Evolutionary conservation across 2,797 vertebrate genomes (phyloP).

Genomic region (Acrocephalus scirpaceus): DNA sequence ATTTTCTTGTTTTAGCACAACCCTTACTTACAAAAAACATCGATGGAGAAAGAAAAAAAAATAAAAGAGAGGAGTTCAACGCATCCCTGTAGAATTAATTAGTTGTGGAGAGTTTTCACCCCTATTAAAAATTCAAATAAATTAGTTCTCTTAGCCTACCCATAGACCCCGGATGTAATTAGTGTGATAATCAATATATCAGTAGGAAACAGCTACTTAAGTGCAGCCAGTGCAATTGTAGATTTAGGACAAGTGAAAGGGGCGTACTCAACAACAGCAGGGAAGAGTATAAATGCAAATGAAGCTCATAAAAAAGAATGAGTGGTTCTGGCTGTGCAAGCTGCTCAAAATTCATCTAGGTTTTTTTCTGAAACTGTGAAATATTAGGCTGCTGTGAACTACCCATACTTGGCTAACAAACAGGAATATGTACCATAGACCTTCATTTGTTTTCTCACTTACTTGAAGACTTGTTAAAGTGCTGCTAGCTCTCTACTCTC

Average conservation of each 20-base stretch:
- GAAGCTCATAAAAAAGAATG: conserved; percentile 72
- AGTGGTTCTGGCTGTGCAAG: conserved; percentile 50
- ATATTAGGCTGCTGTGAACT: not conserved
- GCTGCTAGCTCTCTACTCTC: not conserved
- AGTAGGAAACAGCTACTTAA: conserved; percentile 76
- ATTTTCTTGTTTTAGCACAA: not conserved
- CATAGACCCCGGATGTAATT: conserved; percentile 80
- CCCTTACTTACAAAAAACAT: not conserved
- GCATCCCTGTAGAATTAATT: conserved; percentile 80
- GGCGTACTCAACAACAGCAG: conserved; percentile 70
- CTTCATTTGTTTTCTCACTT: conserved; percentile 6
- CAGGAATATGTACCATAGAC: not conserved
- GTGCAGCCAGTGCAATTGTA: conserved; percentile 67
- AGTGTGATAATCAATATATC: conserved; percentile 86
- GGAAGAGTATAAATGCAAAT: conserved; percentile 74
- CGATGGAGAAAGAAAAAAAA: not conserved
- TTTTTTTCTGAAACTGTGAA: not conserved
- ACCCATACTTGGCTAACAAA: not conserved
- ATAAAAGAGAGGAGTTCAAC: conserved; percentile 1
- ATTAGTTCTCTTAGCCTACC: conserved; percentile 53
- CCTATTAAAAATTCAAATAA: conserved; percentile 62
- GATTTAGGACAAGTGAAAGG: conserved; percentile 74
- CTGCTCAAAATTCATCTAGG: conserved; percentile 57
- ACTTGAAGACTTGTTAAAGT: conserved; percentile 14
- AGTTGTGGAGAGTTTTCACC: conserved; percentile 74